Evolutionary conservation across 2,113 vertebrate species (phyloP).

Genomic region (Ageneiosus marmoratus): DNA sequence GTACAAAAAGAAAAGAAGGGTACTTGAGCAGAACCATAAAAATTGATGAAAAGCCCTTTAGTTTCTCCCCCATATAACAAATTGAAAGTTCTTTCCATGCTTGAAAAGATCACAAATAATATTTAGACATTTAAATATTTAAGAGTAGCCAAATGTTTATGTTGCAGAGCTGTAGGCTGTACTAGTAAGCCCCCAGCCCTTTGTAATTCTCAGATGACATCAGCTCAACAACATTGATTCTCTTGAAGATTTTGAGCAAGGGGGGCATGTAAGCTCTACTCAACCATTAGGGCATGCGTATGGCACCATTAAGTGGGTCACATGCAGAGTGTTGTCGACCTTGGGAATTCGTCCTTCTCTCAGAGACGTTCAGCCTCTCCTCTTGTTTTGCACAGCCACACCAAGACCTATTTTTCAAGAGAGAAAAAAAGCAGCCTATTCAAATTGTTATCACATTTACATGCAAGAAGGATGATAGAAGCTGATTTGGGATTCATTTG

Average conservation of each 20-base stretch:
- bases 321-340: conserved; percentile 60
- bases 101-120: neutral
- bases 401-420: conserved; percentile 19
- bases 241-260: conserved; percentile 33
- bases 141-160: conserved; percentile 6
- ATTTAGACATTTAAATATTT: neutral
- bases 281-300: conserved; percentile 44
- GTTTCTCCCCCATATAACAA: neutral
- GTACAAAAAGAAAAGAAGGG: neutral
- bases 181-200: neutral
- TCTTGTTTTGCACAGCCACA: conserved; percentile 51
- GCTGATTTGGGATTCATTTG: conserved; percentile 19
- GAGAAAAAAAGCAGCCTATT: neutral
- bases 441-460: conserved; percentile 22
- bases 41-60: conserved; percentile 18
- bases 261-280: conserved; percentile 1
- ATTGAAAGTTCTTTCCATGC: neutral
- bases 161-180: neutral
- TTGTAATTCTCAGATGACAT: conserved; percentile 4
- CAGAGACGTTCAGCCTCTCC: conserved; percentile 46
- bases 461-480: conserved; percentile 11
- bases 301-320: conserved; percentile 69
- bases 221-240: conserved; percentile 4
- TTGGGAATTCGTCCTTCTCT: conserved; percentile 70
- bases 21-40: conserved; percentile 13